Evolutionary conservation across 2,888 invertebrate genomes (phyloP), one percentile per base, ranked within the genome.

Genomic region (Metacarcinus magister): DNA sequence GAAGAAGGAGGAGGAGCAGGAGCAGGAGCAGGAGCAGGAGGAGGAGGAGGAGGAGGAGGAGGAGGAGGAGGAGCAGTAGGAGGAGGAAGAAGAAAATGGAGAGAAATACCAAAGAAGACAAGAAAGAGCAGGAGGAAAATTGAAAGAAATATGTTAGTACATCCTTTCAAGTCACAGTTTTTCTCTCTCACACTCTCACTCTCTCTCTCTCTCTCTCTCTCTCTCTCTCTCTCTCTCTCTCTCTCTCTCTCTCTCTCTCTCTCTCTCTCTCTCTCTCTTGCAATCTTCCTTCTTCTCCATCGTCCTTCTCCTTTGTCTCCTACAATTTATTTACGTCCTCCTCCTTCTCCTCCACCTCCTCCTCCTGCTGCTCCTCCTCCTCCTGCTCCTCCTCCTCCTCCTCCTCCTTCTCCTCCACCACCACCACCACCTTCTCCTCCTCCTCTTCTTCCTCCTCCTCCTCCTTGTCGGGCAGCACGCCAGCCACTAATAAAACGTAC

Each of bases 201-300:
- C 67, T 67, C 67, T 23, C 67, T 67, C 67, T 23, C 67, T 67
- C 67, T 23, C 67, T 23, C 67, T 67, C 67, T 67, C 67, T 23
- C 67, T 67, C 67, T 67, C 67, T 67, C 67, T 67, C 67, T 67
- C 67, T 67, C 67, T 67, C 67, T 67, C 67, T 67, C 67, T 67
- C 67, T 67, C 67, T 67, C 67, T 67, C 67, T 67, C 67, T 67
- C 67, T 67, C 67, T 67, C 67, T 67, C 60, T 60, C 8, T 60
- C 16, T 60, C 8, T 60, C 60, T 48, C 48, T 48, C 48, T 13
- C 48, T 8, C 48, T 48, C 48, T 48, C 48, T 48, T 48, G 7
- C 48, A 48, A 48, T 48, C 48, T 48, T 48, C 13, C 13, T 13
- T 8, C 13, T 48, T 5, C 48, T 48, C 7, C 13, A 8, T 48